Base-by-base conservation (phyloP, 2,113 vertebrate genomes). In the Peucedramus taeniatus region DNA sequence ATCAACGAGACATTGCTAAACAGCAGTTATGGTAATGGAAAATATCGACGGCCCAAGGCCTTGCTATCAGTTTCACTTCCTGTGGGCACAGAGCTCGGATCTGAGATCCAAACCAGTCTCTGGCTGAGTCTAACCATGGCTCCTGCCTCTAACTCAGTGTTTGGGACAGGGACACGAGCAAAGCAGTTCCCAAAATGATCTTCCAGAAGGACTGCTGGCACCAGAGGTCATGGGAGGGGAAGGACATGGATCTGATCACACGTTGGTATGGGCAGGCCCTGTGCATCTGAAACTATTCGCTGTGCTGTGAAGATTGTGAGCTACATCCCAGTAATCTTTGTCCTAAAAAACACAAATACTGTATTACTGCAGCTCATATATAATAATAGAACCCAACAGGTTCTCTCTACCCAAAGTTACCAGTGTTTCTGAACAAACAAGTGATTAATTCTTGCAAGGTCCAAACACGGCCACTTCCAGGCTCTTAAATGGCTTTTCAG, bases 21-120 rank as follows among this genome's bases (percentile, higher is more conserved):
- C 59, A 95, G 86, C 93, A 92, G 91, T 89, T 83, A 87, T 50
- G 89, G 86, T 74, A 95, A 95, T 66, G 92, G 91, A 90, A 96
- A 96, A 80, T 89, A 87, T 47, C 10, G 78, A 83, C 3, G 1
- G 86, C 60, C 65, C 77, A 71, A 88, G 59, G 27, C 77, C 83
- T 93, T 44, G 31, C 61, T 59, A 74, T 31, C 79, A 71, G 45
- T 40, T 87, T 81, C 56, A 75, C 49, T 56, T 87, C 87, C 79
- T 64, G 54, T 44, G 56, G 66, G 72, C 50, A 18, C 63, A 75
- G 40, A n/a, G 40, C 66, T 87, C 33, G 13, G 91, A 83, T 53
- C 65, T 49, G 69, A 92, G 80, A 37, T 63, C 68, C 19, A 8
- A 76, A 82, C 39, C 61, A 42, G 74, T 0, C 78, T 40, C 70